Conservation (phyloP, 2,888 invertebrate species). For the Sarcophaga carnaria region DNA sequence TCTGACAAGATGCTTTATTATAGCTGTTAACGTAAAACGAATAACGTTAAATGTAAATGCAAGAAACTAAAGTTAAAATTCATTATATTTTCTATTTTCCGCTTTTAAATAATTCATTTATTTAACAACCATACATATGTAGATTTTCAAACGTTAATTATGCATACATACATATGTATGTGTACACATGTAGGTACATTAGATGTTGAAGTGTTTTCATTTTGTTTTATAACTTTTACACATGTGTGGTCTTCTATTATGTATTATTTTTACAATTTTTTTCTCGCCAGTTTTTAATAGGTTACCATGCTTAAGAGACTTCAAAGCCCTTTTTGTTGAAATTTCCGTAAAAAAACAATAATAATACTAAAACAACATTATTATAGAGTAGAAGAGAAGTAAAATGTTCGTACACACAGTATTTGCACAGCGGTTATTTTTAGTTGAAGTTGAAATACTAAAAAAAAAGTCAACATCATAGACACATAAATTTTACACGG, state of each 20-base stretch:
- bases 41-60: neutral
- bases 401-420: neutral
- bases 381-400: neutral
- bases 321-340: slow-evolving; percentile 21
- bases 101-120: slow-evolving; percentile 4
- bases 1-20: no score
- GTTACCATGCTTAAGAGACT: slow-evolving; percentile 5
- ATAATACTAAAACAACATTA: neutral
- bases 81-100: no score
- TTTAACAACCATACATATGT: neutral
- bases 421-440: slow-evolving; percentile 26
- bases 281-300: neutral
- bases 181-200: neutral
- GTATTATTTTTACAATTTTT: neutral
- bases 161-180: slow-evolving; percentile 13
- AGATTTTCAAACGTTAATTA: slow-evolving; percentile 46
- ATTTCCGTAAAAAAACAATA: neutral
- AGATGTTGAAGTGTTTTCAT: neutral
- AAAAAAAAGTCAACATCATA: slow-evolving; percentile 10
- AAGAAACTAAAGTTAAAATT: no score
- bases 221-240: neutral
- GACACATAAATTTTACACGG: neutral
- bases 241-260: no score
- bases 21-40: no score
- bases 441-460: neutral